phyloP scores from a whole-genome alignment of 1,140 invertebrate genomes.

The Scylla paramamosain region DNA sequence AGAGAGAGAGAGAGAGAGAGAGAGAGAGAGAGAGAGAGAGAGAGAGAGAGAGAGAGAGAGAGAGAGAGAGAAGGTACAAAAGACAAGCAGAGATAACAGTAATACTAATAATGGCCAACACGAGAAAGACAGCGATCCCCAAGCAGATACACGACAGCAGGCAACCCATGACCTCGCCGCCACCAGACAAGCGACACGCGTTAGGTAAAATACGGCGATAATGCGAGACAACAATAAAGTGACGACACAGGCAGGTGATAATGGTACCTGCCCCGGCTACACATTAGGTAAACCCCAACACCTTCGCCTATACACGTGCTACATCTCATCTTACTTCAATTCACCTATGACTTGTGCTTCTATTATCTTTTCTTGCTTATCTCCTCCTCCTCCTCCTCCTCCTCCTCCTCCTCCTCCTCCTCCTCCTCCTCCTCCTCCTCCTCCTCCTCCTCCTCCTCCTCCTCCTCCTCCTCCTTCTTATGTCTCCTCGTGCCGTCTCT shows the following conservation, averaged over 20 bases:
- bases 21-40: neutral
- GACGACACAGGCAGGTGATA: neutral
- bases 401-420: no score
- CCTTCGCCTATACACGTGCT: no score
- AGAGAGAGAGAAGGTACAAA: neutral
- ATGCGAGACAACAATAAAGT: neutral
- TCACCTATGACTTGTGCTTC: no score
- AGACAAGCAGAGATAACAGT: neutral
- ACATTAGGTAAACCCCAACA: neutral
- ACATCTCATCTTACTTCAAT: no score
- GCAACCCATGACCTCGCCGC: neutral
- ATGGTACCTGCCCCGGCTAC: neutral
- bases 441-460: no score
- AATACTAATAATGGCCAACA: neutral
- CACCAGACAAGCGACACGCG: neutral
- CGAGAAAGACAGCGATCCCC: neutral
- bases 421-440: no score
- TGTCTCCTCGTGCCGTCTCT: neutral
- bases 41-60: constrained; percentile 20
- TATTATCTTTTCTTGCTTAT: no score
- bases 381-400: no score
- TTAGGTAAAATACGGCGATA: neutral
- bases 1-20: constrained; percentile 22
- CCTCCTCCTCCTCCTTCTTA: neutral
- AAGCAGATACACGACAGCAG: neutral